Percentiles rank a stretch among this genome's conserved stretches.
These are phyloP conservation scores for Donacobius atricapilla DNA, from an alignment of 2,113 vertebrate species.

Conservation along the genomic window DNA sequence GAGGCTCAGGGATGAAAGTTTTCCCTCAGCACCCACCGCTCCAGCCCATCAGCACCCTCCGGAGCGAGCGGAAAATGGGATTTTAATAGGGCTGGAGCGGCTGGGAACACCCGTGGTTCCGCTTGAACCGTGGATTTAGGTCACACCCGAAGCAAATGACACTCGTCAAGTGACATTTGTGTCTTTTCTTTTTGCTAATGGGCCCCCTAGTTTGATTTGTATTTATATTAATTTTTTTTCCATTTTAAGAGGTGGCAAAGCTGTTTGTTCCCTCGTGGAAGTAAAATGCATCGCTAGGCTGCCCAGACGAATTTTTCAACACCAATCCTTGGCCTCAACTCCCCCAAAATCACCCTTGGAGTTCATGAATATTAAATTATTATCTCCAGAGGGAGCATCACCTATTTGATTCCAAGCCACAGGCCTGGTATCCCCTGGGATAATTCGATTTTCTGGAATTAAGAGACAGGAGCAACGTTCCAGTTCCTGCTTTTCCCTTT, in stretches of 20 bases:
- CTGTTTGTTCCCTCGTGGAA: not conserved
- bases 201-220: not conserved
- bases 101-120: not conserved
- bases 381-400: not conserved
- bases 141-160: not conserved
- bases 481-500: not conserved
- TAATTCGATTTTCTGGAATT: not conserved
- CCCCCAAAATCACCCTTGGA: not conserved
- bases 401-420: rapidly evolving
- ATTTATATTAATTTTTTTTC: rapidly evolving
- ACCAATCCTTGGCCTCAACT: not conserved
- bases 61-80: not conserved
- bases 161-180: not conserved
- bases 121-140: not conserved
- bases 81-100: not conserved
- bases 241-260: not conserved
- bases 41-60: not conserved
- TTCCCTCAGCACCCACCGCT: not conserved
- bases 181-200: not conserved
- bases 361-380: not conserved
- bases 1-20: not conserved
- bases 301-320: rapidly evolving
- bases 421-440: not conserved
- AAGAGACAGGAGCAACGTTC: not conserved
- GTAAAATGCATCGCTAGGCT: not conserved